Evolutionary conservation across 2,888 invertebrate genomes (phyloP).

Genomic region (Molorchus minor): DNA sequence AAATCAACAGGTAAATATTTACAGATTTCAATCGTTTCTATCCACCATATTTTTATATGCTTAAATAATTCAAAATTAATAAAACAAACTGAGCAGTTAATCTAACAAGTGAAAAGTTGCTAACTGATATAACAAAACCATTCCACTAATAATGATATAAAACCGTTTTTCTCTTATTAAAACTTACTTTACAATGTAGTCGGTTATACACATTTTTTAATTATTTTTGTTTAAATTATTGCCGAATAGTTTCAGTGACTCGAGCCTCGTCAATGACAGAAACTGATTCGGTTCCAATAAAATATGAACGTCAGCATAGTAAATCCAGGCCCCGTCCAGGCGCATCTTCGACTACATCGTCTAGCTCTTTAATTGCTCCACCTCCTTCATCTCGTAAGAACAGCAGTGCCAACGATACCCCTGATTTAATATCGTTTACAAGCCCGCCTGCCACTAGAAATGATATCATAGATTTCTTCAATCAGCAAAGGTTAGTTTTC

Average conservation of each 20-base stretch:
- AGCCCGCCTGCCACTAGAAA: constrained; percentile 70
- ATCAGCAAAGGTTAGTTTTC: constrained; percentile 65
- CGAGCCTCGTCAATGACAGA: constrained; percentile 59
- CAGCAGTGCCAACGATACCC: constrained; percentile 62
- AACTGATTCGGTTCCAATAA: constrained; percentile 52
- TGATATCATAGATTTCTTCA: constrained; percentile 69
- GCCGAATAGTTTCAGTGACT: constrained; percentile 54
- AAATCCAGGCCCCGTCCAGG: constrained; percentile 70
- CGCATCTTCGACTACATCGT: constrained; percentile 62
- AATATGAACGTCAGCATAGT: constrained; percentile 60
- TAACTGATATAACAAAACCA: no score
- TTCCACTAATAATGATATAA: no score
- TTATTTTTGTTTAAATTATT: no score
- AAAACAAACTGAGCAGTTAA: no score
- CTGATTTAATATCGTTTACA: constrained; percentile 77
- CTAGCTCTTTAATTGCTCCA: constrained; percentile 63
- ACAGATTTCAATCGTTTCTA: no score
- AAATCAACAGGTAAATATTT: constrained; percentile 48
- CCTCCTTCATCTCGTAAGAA: constrained; percentile 60
- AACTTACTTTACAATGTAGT: no score
- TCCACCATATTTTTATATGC: no score
- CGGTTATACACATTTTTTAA: no score
- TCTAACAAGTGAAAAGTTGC: no score
- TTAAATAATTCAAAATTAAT: no score
- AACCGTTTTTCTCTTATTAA: no score